Percentiles rank a stretch among this genome's conserved stretches.
Conservation (phyloP, 1,140 invertebrate species). For the Aphaenogaster ashmeadi region DNA sequence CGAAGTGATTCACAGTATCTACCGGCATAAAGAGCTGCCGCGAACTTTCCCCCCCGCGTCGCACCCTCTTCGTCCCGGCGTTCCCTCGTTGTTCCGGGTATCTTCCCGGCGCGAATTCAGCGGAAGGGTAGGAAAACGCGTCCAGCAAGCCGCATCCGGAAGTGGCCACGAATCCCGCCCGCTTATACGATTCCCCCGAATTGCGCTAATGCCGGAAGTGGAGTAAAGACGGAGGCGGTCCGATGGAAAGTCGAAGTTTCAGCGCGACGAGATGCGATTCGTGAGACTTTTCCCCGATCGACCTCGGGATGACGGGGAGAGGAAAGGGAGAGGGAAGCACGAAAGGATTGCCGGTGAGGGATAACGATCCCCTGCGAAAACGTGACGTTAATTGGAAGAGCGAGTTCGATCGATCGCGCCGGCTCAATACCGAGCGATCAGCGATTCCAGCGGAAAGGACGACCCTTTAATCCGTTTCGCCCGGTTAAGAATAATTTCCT, state of each 20-base stretch:
- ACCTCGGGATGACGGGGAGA: background rate
- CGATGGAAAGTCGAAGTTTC: constrained; percentile 29
- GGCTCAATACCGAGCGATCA: constrained; percentile 30
- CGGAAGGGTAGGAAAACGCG: background rate
- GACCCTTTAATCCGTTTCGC: constrained; percentile 45
- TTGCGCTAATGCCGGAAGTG: constrained; percentile 44
- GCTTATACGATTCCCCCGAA: constrained; percentile 29
- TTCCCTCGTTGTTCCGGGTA: constrained; percentile 13
- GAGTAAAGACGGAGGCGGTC: constrained; percentile 20
- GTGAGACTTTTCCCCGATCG: constrained; percentile 60
- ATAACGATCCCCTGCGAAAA: constrained; percentile 57
- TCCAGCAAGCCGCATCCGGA: constrained; percentile 14
- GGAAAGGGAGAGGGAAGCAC: background rate
- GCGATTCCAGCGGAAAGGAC: constrained; percentile 7
- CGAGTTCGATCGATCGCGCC: constrained; percentile 44
- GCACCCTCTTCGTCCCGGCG: no score
- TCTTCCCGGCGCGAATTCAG: background rate
- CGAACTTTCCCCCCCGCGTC: constrained; percentile 27
- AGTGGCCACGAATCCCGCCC: constrained; percentile 25
- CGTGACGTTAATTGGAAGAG: constrained; percentile 68
- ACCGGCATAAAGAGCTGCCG: constrained; percentile 37
- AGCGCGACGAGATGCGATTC: constrained; percentile 34
- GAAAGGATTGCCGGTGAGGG: constrained; percentile 19
- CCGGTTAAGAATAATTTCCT: constrained; percentile 50
- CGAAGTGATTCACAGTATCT: constrained; percentile 55